phyloP scores from a whole-genome alignment of 2,113 vertebrate species.

The Orthonyx spaldingii region DNA sequence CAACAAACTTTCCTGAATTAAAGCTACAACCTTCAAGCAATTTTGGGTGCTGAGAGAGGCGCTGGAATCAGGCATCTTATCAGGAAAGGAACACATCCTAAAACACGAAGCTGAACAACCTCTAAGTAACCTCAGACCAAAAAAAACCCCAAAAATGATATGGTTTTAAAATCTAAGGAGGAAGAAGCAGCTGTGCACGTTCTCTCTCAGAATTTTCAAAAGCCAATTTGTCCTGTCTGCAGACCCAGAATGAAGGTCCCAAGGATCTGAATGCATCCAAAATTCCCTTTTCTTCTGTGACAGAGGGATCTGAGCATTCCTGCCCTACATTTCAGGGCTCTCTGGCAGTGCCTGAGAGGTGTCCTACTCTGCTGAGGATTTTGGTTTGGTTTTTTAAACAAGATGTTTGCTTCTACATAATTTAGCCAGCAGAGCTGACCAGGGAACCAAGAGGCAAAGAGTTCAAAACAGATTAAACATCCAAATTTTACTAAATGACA shows the following conservation, averaged over 20 bases:
- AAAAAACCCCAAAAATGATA: not conserved
- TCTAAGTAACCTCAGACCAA: not conserved
- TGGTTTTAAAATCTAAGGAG: not conserved
- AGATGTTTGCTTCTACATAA: not conserved
- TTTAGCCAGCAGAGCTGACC: not conserved
- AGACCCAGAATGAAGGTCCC: rapidly evolving
- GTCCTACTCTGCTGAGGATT: not conserved
- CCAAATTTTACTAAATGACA: not conserved
- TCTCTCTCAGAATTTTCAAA: not conserved
- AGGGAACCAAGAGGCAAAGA: not conserved
- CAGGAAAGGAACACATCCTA: not conserved
- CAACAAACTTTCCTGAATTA: not conserved
- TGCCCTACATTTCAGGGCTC: not conserved
- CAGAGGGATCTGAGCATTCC: not conserved
- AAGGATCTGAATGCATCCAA: not conserved
- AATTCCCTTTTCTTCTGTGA: not conserved
- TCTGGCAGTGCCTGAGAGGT: rapidly evolving
- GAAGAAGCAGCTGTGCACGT: not conserved
- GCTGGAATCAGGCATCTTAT: not conserved
- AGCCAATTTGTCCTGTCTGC: not conserved
- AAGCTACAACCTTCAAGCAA: not conserved
- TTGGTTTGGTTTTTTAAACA: not conserved
- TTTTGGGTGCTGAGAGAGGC: not conserved
- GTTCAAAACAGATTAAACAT: not conserved
- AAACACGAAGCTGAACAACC: not conserved